Conservation (phyloP, 2,113 vertebrate species). For the Hucho hucho region DNA sequence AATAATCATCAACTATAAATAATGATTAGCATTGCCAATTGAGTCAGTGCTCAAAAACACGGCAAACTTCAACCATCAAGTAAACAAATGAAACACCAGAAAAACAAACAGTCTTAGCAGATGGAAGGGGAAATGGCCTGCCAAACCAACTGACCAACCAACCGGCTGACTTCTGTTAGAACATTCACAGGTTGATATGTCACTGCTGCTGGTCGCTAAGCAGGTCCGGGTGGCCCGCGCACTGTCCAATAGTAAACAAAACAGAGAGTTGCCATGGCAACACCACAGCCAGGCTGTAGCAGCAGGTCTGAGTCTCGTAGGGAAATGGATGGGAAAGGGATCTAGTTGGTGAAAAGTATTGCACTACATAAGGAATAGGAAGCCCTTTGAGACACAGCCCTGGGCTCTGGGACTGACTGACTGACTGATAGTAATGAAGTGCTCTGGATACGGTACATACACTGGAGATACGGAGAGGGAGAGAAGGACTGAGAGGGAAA, state of each 20-base stretch:
- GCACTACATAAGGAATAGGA: constrained; percentile 13
- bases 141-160: constrained; percentile 2
- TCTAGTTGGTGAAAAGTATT: constrained; percentile 51
- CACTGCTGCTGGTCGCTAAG: constrained; percentile 22
- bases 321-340: constrained; percentile 41
- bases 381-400: too few species aligned
- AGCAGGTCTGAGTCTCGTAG: constrained; percentile 30
- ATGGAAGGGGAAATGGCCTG: neutral
- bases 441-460: constrained; percentile 39
- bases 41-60: neutral
- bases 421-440: constrained; percentile 50
- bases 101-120: constrained; percentile 34
- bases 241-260: constrained; percentile 48
- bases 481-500: neutral
- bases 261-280: constrained; percentile 42
- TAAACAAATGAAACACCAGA: constrained; percentile 15
- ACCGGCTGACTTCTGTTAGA: constrained; percentile 35
- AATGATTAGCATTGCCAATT: neutral
- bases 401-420: constrained; percentile 1
- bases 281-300: constrained; percentile 45
- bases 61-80: constrained; percentile 3
- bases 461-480: constrained; percentile 25
- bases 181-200: constrained; percentile 33
- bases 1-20: neutral
- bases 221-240: constrained; percentile 18